Conservation (phyloP, 2,113 vertebrate species). For the Chaetura pelagica region DNA sequence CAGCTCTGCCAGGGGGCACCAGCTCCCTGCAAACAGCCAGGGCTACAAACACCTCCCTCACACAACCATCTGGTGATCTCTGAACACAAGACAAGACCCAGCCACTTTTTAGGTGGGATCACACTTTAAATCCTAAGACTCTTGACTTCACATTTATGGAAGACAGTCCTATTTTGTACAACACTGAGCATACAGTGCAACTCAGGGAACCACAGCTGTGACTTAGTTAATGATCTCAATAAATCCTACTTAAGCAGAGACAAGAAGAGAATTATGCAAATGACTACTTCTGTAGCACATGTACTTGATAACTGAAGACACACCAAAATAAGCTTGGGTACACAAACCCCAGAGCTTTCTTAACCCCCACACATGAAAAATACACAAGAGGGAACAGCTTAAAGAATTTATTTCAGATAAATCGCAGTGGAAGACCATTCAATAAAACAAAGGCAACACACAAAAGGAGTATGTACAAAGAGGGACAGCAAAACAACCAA, state of each 20-base stretch:
- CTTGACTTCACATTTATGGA: slow-evolving; percentile 71
- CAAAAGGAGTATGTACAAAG: slow-evolving; percentile 5
- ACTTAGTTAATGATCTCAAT: slow-evolving; percentile 83
- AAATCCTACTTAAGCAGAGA: slow-evolving; percentile 83
- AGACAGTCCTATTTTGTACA: slow-evolving; percentile 72
- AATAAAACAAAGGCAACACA: neutral
- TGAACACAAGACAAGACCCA: slow-evolving; percentile 10
- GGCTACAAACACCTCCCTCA: neutral
- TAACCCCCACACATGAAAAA: neutral
- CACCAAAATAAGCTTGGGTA: slow-evolving; percentile 55
- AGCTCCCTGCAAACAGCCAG: neutral
- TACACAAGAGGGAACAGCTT: neutral
- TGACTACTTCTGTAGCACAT: slow-evolving; percentile 65
- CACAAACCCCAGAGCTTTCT: slow-evolving; percentile 32
- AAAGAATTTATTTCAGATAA: slow-evolving; percentile 51
- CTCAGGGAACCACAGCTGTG: slow-evolving; percentile 80
- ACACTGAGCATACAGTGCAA: slow-evolving; percentile 70
- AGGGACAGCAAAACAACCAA: neutral
- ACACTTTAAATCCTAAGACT: slow-evolving; percentile 56
- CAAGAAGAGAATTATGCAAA: slow-evolving; percentile 83
- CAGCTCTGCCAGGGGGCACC: no score
- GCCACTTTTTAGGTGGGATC: slow-evolving; percentile 34
- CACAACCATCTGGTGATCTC: accelerated
- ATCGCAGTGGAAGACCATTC: neutral
- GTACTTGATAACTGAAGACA: slow-evolving; percentile 66